Evolutionary conservation across 2,888 invertebrate species (phyloP).

Genomic region (Maniola hyperantus): DNA sequence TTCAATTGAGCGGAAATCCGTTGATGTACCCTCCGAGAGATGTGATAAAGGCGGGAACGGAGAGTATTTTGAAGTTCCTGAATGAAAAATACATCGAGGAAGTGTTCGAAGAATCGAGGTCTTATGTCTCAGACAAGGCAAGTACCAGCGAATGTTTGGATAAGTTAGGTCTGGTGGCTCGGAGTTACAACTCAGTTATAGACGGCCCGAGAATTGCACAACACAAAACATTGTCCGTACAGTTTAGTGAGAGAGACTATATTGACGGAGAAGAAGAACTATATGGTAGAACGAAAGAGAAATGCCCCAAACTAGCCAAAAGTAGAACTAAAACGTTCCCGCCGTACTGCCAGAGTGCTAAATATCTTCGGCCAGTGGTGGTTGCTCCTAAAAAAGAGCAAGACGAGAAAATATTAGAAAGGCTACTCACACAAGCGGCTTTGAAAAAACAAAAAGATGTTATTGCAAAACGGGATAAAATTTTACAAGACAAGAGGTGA

Average conservation of each 20-base stretch:
- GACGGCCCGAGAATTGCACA: slow-evolving; percentile 53
- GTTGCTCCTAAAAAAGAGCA: slow-evolving; percentile 51
- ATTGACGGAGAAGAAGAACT: slow-evolving; percentile 51
- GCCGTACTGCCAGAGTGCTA: slow-evolving; percentile 70
- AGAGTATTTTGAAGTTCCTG: slow-evolving; percentile 60
- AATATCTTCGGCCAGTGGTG: slow-evolving; percentile 58
- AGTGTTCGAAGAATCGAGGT: slow-evolving; percentile 57
- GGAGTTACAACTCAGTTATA: slow-evolving; percentile 70
- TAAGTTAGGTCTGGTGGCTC: slow-evolving; percentile 48
- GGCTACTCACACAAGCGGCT: slow-evolving; percentile 74
- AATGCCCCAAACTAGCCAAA: slow-evolving; percentile 66
- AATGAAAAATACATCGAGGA: slow-evolving; percentile 61
- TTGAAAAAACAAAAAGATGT: slow-evolving; percentile 81
- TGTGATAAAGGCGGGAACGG: slow-evolving; percentile 78
- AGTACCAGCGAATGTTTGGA: slow-evolving; percentile 43
- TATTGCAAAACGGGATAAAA: slow-evolving; percentile 77
- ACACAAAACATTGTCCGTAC: slow-evolving; percentile 53
- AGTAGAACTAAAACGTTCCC: slow-evolving; percentile 67
- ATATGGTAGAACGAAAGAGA: slow-evolving; percentile 57
- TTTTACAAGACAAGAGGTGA: slow-evolving; percentile 84
- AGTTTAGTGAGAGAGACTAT: slow-evolving; percentile 63
- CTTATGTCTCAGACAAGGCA: slow-evolving; percentile 56
- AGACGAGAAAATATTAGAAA: slow-evolving; percentile 63
- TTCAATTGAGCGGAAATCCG: slow-evolving; percentile 85
- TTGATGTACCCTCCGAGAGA: slow-evolving; percentile 81